phyloP scores from a whole-genome alignment of 2,113 vertebrate species.

The Myanophis thanlyinensis region DNA sequence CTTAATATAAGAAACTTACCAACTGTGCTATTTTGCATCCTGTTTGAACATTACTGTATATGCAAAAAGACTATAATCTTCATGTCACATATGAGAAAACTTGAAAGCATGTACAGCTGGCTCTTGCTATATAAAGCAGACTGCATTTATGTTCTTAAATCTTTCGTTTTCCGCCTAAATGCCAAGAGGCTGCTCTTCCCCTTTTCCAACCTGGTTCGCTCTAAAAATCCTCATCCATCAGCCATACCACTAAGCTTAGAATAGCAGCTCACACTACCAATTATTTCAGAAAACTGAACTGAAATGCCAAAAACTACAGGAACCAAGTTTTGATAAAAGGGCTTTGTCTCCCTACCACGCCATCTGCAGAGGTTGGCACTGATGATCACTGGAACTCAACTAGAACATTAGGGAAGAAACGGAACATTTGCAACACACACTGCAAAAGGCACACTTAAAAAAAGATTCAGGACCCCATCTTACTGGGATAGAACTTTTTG shows the following conservation, averaged over 20 bases:
- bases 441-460: background rate
- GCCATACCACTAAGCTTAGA: background rate
- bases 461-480: background rate
- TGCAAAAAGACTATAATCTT: slow-evolving; percentile 39
- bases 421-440: background rate
- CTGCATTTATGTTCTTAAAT: background rate
- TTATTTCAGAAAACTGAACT: slow-evolving; percentile 12
- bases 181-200: background rate
- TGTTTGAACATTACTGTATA: background rate
- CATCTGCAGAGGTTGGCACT: background rate
- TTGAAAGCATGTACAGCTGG: background rate
- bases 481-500: background rate
- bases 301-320: background rate
- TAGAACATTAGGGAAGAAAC: slow-evolving; percentile 21
- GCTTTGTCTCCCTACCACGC: background rate
- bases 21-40: slow-evolving; percentile 39
- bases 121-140: slow-evolving; percentile 24
- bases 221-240: background rate
- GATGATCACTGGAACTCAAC: slow-evolving; percentile 29
- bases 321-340: slow-evolving; percentile 18
- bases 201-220: slow-evolving; percentile 10
- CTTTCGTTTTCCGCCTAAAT: background rate
- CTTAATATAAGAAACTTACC: slow-evolving; percentile 2
- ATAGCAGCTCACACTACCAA: slow-evolving; percentile 1
- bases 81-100: slow-evolving; percentile 13